A percentile compares a stretch with the other conserved stretches of the same genome.
Conservation (phyloP, 2,113 vertebrate genomes). For the Donacobius atricapilla region DNA sequence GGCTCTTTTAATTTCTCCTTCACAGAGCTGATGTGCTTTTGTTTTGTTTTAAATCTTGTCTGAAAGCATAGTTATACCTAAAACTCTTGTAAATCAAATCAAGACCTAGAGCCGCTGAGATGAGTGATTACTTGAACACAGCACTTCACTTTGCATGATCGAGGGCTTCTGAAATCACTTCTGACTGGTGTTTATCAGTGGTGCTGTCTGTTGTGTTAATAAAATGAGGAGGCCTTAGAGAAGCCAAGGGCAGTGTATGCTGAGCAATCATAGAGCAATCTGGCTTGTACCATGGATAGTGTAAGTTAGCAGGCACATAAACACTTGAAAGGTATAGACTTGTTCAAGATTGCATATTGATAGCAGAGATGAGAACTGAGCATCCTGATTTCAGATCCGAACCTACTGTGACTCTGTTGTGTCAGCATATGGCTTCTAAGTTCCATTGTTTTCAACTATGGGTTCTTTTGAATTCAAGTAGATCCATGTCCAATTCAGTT, state of each 20-base stretch:
- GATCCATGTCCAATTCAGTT: neutral
- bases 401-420: neutral
- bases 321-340: neutral
- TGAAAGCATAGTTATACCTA: neutral
- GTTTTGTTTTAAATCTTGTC: neutral
- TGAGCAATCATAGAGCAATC: neutral
- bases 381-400: neutral
- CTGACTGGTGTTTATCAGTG: neutral
- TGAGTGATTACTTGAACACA: neutral
- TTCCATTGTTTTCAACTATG: neutral
- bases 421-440: neutral
- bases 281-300: rapidly evolving
- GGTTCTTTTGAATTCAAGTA: neutral
- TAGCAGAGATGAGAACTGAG: neutral
- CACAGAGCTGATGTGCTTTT: neutral
- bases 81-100: neutral
- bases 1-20: neutral
- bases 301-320: neutral
- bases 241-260: neutral
- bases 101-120: neutral
- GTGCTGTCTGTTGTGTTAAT: neutral
- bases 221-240: neutral
- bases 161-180: neutral
- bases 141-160: neutral
- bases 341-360: neutral